These are phyloP conservation scores for Diplogasteroides magnus DNA, from an alignment of 1,140 invertebrate genomes.

Conservation along the genomic window DNA sequence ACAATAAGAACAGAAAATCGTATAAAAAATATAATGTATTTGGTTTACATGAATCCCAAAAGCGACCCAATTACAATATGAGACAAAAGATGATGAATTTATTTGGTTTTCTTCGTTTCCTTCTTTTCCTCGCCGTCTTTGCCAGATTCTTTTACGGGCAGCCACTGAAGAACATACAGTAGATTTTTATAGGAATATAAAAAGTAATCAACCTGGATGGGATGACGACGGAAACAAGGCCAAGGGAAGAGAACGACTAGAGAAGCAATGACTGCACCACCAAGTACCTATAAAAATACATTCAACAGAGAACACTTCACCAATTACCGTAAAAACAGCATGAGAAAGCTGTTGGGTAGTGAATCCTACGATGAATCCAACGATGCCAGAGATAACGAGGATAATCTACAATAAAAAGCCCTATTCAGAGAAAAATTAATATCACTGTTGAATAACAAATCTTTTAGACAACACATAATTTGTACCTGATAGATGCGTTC, in stretches of 20 bases:
- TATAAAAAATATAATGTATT: too few relatives aligned
- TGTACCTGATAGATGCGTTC: constrained; percentile 34
- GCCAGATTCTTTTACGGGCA: neutral
- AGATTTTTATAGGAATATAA: neutral
- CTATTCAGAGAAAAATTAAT: neutral
- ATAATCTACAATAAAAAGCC: constrained; percentile 19
- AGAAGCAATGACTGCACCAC: constrained; percentile 1
- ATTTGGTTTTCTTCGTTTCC: constrained; percentile 26
- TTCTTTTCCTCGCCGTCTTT: constrained; percentile 15
- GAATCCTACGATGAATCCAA: constrained; percentile 36
- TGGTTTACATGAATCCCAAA: too few relatives aligned
- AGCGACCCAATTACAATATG: too few relatives aligned
- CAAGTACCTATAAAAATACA: constrained; percentile 8
- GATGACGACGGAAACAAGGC: constrained; percentile 26
- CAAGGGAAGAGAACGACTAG: constrained; percentile 24
- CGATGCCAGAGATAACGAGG: constrained; percentile 29
- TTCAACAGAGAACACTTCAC: constrained; percentile 2
- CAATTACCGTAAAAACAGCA: constrained; percentile 24
- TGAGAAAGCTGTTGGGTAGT: constrained; percentile 35
- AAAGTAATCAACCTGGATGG: constrained; percentile 8
- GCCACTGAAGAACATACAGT: constrained; percentile 21
- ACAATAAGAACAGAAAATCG: too few relatives aligned
- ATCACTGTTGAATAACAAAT: too few relatives aligned
- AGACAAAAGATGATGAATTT: neutral
- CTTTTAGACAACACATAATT: neutral